phyloP scores from a whole-genome alignment of 2,113 vertebrate species.

The Himantopus leucocephalus region DNA sequence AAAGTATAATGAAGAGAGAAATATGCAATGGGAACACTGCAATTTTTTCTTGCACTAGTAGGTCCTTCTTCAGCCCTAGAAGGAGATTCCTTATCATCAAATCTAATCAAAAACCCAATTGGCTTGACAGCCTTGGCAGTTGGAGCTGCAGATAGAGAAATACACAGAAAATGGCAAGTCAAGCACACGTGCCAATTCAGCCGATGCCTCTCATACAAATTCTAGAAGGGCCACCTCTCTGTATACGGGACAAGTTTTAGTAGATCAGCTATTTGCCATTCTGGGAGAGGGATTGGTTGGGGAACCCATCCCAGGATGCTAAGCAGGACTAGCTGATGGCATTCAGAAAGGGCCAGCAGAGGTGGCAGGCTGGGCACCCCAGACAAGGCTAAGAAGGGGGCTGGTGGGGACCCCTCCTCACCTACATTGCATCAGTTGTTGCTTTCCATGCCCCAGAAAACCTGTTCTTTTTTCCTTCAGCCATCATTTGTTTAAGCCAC shows the following conservation, averaged over 20 bases:
- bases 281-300: too few species aligned
- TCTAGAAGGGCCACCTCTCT: neutral
- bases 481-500: neutral
- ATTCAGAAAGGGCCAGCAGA: neutral
- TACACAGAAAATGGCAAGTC: neutral
- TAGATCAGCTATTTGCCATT: too few species aligned
- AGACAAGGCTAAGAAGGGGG: neutral
- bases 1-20: neutral
- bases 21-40: neutral
- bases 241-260: neutral
- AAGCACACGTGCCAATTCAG: neutral
- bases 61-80: neutral
- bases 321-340: neutral
- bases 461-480: neutral
- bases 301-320: neutral
- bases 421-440: too few species aligned
- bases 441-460: neutral
- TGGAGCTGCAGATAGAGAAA: neutral
- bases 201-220: neutral
- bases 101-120: neutral
- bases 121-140: neutral
- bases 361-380: neutral
- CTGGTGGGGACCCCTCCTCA: neutral
- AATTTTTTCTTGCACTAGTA: neutral
- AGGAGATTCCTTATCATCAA: neutral